phyloP scores from a whole-genome alignment of 2,113 vertebrate genomes.

The Carlito syrichta region DNA sequence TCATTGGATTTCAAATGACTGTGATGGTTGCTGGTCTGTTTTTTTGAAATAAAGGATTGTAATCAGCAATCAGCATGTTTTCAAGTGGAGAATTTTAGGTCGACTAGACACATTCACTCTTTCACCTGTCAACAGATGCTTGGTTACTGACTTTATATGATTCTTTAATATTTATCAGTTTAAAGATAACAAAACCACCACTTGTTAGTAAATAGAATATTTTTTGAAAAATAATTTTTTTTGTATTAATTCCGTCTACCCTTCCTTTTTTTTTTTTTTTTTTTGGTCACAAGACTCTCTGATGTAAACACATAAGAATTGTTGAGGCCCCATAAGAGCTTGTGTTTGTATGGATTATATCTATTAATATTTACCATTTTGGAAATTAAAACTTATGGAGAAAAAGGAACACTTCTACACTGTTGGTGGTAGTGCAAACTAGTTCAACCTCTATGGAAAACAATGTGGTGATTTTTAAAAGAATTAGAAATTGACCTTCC shows the following conservation, averaged over 20 bases:
- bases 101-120: not conserved
- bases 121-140: not conserved
- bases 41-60: not conserved
- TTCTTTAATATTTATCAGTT: not conserved
- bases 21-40: not conserved
- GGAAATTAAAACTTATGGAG: constrained; percentile 21
- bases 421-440: too few species aligned
- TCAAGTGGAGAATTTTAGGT: not conserved
- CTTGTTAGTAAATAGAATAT: not conserved
- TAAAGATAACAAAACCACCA: not conserved
- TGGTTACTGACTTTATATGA: not conserved
- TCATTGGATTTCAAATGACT: not conserved
- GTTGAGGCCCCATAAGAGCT: not conserved
- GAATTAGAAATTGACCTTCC: too few species aligned
- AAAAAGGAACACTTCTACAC: too few species aligned
- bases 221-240: not conserved
- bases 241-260: too few species aligned
- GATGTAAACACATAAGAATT: not conserved
- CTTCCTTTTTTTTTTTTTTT: too few species aligned
- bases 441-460: too few species aligned
- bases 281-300: not conserved
- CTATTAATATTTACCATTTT: not conserved
- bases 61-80: not conserved
- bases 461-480: too few species aligned
- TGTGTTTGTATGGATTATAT: not conserved